Evolutionary conservation across 2,113 vertebrate genomes (phyloP).

Genomic region (Rattus rattus): DNA sequence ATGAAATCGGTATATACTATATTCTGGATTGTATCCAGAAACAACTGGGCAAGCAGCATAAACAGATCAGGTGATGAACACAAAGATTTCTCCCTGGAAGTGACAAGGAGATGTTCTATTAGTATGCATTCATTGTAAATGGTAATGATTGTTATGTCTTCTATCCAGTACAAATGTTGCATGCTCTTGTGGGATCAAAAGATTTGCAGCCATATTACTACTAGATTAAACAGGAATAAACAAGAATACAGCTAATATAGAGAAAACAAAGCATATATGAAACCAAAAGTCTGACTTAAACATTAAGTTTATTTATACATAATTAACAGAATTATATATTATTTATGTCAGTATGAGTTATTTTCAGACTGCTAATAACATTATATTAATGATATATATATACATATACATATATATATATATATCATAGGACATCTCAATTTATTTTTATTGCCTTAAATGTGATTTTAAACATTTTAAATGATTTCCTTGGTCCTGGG

Average conservation of each 20-base stretch:
- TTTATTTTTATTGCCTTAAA: background rate
- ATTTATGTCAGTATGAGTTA: constrained; percentile 34
- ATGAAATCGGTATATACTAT: background rate
- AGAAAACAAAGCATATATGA: constrained; percentile 7
- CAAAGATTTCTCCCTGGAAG: background rate
- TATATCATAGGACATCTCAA: background rate
- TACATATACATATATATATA: background rate
- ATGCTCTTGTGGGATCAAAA: background rate
- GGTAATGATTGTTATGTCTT: background rate
- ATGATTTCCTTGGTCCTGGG: no score
- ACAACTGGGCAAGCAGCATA: background rate
- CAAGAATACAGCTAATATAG: constrained; percentile 8
- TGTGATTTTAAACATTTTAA: constrained; percentile 24
- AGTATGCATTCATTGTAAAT: background rate
- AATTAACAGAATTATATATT: constrained; percentile 18
- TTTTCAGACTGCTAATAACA: constrained; percentile 16
- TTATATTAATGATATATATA: constrained; percentile 13
- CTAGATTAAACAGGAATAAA: background rate
- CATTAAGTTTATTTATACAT: background rate
- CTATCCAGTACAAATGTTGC: background rate
- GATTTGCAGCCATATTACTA: background rate
- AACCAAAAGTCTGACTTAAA: constrained; percentile 19
- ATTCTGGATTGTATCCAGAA: background rate
- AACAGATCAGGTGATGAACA: background rate
- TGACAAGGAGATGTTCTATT: background rate